Conservation (phyloP, 2,113 vertebrate species). For the Trematomus loennbergii region DNA sequence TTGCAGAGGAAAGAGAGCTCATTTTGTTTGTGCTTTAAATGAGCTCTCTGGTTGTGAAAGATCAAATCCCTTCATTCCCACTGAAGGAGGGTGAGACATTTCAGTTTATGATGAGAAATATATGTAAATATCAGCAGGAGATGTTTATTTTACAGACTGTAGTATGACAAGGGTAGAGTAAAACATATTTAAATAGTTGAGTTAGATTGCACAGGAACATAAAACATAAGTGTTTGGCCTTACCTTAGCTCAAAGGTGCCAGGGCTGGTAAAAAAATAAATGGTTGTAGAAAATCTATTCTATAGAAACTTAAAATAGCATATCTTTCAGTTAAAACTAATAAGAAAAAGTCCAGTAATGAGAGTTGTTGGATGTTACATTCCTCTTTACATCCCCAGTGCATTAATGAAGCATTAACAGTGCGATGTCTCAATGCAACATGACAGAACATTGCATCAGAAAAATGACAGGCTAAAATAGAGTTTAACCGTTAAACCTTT, state of each 20-base stretch:
- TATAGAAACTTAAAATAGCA: not conserved
- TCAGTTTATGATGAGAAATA: not conserved
- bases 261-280: not conserved
- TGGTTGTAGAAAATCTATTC: not conserved
- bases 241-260: not conserved
- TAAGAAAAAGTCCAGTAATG: not conserved
- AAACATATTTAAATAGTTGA: not conserved
- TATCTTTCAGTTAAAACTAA: not conserved
- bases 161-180: not conserved
- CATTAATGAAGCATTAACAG: not conserved
- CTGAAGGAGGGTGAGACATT: not conserved
- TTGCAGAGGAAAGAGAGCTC: constrained; percentile 31
- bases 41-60: constrained; percentile 12
- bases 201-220: not conserved
- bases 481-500: not conserved
- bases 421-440: no score
- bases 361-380: not conserved
- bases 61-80: not conserved
- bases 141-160: not conserved
- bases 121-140: not conserved
- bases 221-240: not conserved
- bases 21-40: constrained; percentile 57
- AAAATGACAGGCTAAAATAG: constrained; percentile 1
- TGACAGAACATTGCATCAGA: not conserved
- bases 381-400: not conserved